phyloP scores from a whole-genome alignment of 2,888 invertebrate genomes.

The Drosophila bunnanda region DNA sequence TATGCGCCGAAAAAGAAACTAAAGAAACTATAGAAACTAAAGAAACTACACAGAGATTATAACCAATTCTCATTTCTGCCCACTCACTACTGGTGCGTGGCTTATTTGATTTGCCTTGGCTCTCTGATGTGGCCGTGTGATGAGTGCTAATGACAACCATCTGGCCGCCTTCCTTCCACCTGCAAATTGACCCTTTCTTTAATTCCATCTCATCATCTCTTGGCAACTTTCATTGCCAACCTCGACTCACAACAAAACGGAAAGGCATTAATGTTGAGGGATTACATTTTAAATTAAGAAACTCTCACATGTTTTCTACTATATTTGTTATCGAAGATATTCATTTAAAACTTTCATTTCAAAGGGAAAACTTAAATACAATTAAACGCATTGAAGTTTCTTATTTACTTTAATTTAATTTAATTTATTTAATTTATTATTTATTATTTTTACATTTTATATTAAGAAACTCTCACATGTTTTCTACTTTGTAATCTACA shows the following conservation, averaged over 20 bases:
- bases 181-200: constrained; percentile 28
- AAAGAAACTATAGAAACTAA: neutral
- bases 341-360: neutral
- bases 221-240: constrained; percentile 20
- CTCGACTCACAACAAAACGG: neutral
- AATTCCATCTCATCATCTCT: neutral
- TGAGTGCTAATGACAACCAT: constrained; percentile 31
- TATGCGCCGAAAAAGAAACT: constrained; percentile 11
- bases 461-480: neutral
- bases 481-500: no score
- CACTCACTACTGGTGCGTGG: constrained; percentile 33
- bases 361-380: neutral
- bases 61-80: constrained; percentile 17
- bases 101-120: constrained; percentile 32
- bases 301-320: neutral
- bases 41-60: neutral
- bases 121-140: constrained; percentile 22
- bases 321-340: neutral
- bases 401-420: neutral
- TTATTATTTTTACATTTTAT: no score
- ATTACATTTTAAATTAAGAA: constrained; percentile 1
- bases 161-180: constrained; percentile 14
- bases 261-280: neutral
- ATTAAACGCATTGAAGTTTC: neutral
- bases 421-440: no score